phyloP scores from a whole-genome alignment of 2,888 invertebrate genomes.

The Caenorhabditis sp. region DNA sequence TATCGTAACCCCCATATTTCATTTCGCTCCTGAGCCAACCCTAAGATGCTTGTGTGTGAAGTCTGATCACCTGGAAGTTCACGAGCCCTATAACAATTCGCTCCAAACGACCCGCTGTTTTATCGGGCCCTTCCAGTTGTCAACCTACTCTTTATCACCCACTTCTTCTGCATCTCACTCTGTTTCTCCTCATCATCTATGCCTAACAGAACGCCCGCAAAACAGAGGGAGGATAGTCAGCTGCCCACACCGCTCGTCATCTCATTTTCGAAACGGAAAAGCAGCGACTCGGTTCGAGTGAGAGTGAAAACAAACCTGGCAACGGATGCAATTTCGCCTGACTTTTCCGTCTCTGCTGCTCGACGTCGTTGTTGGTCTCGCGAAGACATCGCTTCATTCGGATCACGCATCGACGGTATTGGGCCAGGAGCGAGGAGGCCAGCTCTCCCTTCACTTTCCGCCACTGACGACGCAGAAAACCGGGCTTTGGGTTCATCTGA shows the following conservation, averaged over 20 bases:
- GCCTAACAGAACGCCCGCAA: conserved; percentile 1
- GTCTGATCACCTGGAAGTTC: conserved; percentile 11
- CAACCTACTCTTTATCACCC: conserved; percentile 12
- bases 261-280: no score
- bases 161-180: conserved; percentile 3
- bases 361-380: conserved; percentile 55
- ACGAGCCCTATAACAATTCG: conserved; percentile 4
- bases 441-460: conserved; percentile 56
- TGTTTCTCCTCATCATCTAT: not conserved
- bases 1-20: no score
- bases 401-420: conserved; percentile 59
- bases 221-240: conserved; percentile 15
- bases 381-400: conserved; percentile 60
- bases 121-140: not conserved
- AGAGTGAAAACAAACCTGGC: conserved; percentile 61
- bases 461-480: conserved; percentile 59
- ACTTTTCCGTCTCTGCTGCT: conserved; percentile 59
- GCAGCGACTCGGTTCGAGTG: no score
- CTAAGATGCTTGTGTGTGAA: not conserved
- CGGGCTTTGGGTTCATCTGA: conserved; percentile 63
- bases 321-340: conserved; percentile 66
- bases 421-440: conserved; percentile 36
- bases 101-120: conserved; percentile 5
- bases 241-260: no score
- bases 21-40: no score